Percentiles rank a stretch among this genome's conserved stretches.
These are phyloP conservation scores for Cherax destructor DNA, from an alignment of 1,140 invertebrate species.

Conservation along the genomic window DNA sequence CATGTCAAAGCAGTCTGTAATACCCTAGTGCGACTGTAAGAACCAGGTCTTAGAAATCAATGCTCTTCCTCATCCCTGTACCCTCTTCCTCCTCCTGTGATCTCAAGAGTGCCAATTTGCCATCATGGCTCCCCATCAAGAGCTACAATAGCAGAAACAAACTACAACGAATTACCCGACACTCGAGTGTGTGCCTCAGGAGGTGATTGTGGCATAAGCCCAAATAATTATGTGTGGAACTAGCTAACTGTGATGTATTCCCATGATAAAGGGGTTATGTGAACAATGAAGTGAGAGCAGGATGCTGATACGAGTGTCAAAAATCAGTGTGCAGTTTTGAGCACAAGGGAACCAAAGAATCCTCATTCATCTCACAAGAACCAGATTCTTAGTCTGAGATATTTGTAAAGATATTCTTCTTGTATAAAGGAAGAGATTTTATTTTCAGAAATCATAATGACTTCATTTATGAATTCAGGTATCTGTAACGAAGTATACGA, in stretches of 20 bases:
- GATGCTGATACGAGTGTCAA: slow-evolving; percentile 52
- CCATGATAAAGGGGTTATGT: slow-evolving; percentile 33
- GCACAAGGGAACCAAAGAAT: slow-evolving; percentile 69
- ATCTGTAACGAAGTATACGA: slow-evolving; percentile 70
- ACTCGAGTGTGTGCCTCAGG: slow-evolving; percentile 12
- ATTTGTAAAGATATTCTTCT: slow-evolving; percentile 44
- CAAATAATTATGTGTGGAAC: slow-evolving; percentile 21
- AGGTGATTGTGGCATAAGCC: background rate
- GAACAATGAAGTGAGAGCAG: slow-evolving; percentile 48
- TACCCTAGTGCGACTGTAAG: slow-evolving; percentile 1
- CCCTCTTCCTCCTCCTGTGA: slow-evolving; percentile 58
- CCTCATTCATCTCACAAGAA: slow-evolving; percentile 52
- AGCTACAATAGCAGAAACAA: slow-evolving; percentile 18
- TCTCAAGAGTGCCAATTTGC: slow-evolving; percentile 61
- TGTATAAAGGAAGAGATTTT: slow-evolving; percentile 58
- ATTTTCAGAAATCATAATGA: slow-evolving; percentile 55
- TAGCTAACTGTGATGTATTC: slow-evolving; percentile 32
- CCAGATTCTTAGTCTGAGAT: slow-evolving; percentile 58
- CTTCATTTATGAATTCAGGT: slow-evolving; percentile 57
- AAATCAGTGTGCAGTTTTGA: slow-evolving; percentile 20
- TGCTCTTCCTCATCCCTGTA: slow-evolving; percentile 34
- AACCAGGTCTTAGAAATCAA: slow-evolving; percentile 3
- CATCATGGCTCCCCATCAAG: slow-evolving; percentile 16
- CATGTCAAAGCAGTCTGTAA: background rate
- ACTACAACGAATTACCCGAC: background rate